These are phyloP conservation scores for Xiphias gladius DNA, from an alignment of 2,113 vertebrate genomes.

Conservation along the genomic window DNA sequence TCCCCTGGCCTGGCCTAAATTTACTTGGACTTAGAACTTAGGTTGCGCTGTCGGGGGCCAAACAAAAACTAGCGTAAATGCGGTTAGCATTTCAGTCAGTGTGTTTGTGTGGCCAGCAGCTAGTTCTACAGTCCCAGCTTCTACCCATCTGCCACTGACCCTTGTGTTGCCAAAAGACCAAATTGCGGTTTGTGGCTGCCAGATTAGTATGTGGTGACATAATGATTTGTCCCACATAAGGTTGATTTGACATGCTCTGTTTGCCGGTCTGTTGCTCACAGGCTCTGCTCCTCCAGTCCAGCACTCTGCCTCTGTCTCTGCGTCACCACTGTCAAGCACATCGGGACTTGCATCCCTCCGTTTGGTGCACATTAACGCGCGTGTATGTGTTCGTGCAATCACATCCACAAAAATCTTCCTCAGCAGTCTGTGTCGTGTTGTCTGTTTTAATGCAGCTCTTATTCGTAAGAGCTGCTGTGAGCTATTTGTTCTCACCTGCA, in stretches of 20 bases:
- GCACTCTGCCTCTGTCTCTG: slow-evolving; percentile 67
- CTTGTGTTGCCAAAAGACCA: slow-evolving; percentile 70
- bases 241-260: slow-evolving; percentile 77
- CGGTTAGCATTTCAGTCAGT: slow-evolving; percentile 57
- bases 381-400: slow-evolving; percentile 9
- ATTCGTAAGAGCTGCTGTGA: slow-evolving; percentile 47
- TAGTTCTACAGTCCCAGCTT: slow-evolving; percentile 43
- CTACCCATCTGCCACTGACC: slow-evolving; percentile 67
- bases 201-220: slow-evolving; percentile 76
- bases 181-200: slow-evolving; percentile 61
- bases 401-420: slow-evolving; percentile 1
- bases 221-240: slow-evolving; percentile 76
- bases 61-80: slow-evolving; percentile 58
- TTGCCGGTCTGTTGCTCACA: slow-evolving; percentile 64
- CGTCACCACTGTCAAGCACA: slow-evolving; percentile 78
- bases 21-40: slow-evolving; percentile 55
- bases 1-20: slow-evolving; percentile 70
- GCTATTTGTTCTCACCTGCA: slow-evolving; percentile 78
- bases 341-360: slow-evolving; percentile 46
- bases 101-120: slow-evolving; percentile 53
- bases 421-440: slow-evolving; percentile 28
- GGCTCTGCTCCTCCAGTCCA: slow-evolving; percentile 66
- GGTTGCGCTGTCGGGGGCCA: slow-evolving; percentile 44
- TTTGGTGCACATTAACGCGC: slow-evolving; percentile 28
- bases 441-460: slow-evolving; percentile 54